These are phyloP conservation scores for Dendropsophus ebraccatus DNA, from an alignment of 2,113 vertebrate genomes.

Conservation along the genomic window DNA sequence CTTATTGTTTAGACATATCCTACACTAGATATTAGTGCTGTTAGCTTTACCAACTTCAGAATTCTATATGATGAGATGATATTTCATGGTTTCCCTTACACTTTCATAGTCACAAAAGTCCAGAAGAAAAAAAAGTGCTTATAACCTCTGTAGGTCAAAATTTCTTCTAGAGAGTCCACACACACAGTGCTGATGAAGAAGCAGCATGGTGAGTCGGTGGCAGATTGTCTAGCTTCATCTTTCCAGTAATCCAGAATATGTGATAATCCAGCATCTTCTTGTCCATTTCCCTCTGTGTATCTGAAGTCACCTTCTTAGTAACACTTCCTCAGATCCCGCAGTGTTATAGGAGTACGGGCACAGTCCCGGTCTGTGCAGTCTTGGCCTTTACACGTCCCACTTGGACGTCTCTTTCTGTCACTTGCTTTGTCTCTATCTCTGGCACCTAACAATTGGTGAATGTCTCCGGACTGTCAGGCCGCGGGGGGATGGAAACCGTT, in stretches of 20 bases:
- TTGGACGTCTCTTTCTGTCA: neutral
- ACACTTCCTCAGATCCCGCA: neutral
- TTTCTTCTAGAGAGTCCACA: too few species aligned
- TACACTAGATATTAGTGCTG: neutral
- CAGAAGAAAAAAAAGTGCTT: neutral
- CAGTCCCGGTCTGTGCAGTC: neutral
- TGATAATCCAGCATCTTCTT: neutral
- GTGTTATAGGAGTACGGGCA: neutral
- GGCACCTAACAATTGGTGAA: slow-evolving; percentile 78
- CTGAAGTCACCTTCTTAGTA: neutral
- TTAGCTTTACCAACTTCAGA: too few species aligned
- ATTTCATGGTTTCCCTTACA: neutral
- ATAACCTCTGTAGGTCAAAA: neutral
- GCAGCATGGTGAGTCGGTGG: neutral
- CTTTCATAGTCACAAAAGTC: neutral
- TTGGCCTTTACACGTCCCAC: neutral
- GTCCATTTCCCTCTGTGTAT: neutral
- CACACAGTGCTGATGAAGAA: neutral
- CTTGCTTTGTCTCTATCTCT: neutral
- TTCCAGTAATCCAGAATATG: neutral
- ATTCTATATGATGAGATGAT: neutral
- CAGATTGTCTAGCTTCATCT: neutral
- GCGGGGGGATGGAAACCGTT: slow-evolving; percentile 64
- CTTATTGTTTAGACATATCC: neutral
- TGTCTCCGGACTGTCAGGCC: slow-evolving; percentile 77